Conservation (phyloP, 2,888 invertebrate species). For the Oscheius sp. region DNA sequence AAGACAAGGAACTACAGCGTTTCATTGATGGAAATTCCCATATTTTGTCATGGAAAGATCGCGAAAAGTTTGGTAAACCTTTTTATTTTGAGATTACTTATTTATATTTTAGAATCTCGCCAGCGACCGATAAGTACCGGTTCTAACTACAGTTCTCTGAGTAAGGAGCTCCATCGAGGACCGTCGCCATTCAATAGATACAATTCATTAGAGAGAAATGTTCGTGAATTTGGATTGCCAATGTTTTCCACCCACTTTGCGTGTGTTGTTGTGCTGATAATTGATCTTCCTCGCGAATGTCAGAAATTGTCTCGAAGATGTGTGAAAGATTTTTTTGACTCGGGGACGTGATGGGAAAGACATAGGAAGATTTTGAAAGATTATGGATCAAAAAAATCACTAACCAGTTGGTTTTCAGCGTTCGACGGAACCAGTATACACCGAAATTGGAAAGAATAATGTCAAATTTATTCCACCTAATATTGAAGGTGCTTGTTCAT, state of each 20-base stretch:
- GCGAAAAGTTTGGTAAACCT: slow-evolving; percentile 34
- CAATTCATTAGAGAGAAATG: slow-evolving; percentile 15
- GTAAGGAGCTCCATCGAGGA: slow-evolving; percentile 20
- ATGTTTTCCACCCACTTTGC: background rate
- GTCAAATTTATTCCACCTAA: slow-evolving; percentile 34
- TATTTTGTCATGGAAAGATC: slow-evolving; percentile 47
- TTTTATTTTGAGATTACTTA: background rate
- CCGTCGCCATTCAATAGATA: slow-evolving; percentile 7
- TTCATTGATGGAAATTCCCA: slow-evolving; percentile 56
- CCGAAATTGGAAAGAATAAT: slow-evolving; percentile 21
- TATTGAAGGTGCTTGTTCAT: slow-evolving; percentile 30
- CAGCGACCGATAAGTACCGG: slow-evolving; percentile 8
- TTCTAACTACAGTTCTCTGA: slow-evolving; percentile 25
- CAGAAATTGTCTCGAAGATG: too few species aligned
- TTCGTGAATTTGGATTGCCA: background rate
- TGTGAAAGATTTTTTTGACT: too few species aligned
- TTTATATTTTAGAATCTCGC: background rate
- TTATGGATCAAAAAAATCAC: background rate
- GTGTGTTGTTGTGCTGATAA: background rate
- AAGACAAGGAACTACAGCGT: slow-evolving; percentile 57
- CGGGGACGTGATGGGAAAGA: too few species aligned
- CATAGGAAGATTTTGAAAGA: background rate
- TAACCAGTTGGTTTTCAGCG: background rate
- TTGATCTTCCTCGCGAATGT: too few species aligned
- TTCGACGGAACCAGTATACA: slow-evolving; percentile 22